These are phyloP conservation scores for Micrastur ruficollis DNA, from an alignment of 2,797 vertebrate genomes.

Conservation along the genomic window DNA sequence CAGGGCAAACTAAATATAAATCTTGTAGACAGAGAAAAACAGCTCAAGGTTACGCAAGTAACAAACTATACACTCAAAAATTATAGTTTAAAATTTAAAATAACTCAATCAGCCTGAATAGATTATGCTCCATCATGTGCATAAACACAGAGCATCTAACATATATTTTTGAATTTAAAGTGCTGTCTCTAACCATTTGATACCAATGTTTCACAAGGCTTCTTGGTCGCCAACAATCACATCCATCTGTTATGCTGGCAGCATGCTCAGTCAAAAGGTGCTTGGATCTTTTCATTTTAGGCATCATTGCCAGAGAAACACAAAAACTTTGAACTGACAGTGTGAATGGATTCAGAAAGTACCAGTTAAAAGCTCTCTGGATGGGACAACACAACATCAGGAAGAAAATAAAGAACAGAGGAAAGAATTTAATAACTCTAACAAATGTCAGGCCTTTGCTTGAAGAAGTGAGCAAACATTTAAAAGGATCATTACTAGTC, in stretches of 20 bases:
- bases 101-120: background rate
- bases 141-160: background rate
- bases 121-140: background rate
- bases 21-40: background rate
- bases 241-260: slow-evolving; percentile 45
- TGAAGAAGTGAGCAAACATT: background rate
- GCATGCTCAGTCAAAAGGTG: background rate
- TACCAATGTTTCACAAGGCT: background rate
- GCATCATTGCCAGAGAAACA: background rate
- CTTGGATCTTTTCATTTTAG: background rate
- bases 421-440: background rate
- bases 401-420: background rate
- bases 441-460: background rate
- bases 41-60: background rate
- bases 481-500: background rate
- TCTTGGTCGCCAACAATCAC: background rate
- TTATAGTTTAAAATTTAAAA: background rate
- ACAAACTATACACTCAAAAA: background rate
- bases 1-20: background rate
- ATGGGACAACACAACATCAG: background rate
- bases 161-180: background rate
- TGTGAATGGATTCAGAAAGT: background rate
- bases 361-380: background rate
- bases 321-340: background rate
- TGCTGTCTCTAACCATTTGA: background rate